These are phyloP conservation scores for Xiphydria camelus DNA, from an alignment of 2,888 invertebrate species.

Conservation along the genomic window DNA sequence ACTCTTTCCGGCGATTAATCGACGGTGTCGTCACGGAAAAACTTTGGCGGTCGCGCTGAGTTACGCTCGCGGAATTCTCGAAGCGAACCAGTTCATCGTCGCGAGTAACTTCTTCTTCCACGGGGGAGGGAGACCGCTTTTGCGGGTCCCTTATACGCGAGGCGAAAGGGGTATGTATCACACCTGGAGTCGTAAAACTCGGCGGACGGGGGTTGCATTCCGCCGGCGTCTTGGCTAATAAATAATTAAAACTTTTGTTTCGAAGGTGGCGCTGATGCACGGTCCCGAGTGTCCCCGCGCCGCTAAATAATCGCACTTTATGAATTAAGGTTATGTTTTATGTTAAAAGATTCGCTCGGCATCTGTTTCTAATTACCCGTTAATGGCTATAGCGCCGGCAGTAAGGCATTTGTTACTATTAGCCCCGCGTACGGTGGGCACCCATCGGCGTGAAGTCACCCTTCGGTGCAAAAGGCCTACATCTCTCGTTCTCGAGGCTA, in stretches of 20 bases:
- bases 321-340: slow-evolving; percentile 58
- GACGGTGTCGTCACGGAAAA: too few species aligned
- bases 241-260: slow-evolving; percentile 58
- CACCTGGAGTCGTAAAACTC: slow-evolving; percentile 25
- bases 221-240: slow-evolving; percentile 52
- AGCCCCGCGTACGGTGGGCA: too few species aligned
- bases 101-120: too few species aligned
- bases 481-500: too few species aligned
- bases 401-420: slow-evolving; percentile 38
- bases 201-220: slow-evolving; percentile 37
- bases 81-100: too few species aligned
- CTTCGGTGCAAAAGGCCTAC: too few species aligned
- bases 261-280: slow-evolving; percentile 49
- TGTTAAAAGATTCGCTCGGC: slow-evolving; percentile 58
- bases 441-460: too few species aligned
- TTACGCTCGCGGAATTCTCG: too few species aligned
- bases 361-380: slow-evolving; percentile 59
- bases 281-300: slow-evolving; percentile 1
- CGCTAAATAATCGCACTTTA: slow-evolving; percentile 57
- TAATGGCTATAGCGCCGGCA: slow-evolving; percentile 53
- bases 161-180: neutral
- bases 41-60: too few species aligned
- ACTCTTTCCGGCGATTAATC: too few species aligned
- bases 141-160: neutral
- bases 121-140: too few species aligned